Conservation (phyloP, 1,140 invertebrate genomes). For the Pseudomyrmex flavicornis region DNA sequence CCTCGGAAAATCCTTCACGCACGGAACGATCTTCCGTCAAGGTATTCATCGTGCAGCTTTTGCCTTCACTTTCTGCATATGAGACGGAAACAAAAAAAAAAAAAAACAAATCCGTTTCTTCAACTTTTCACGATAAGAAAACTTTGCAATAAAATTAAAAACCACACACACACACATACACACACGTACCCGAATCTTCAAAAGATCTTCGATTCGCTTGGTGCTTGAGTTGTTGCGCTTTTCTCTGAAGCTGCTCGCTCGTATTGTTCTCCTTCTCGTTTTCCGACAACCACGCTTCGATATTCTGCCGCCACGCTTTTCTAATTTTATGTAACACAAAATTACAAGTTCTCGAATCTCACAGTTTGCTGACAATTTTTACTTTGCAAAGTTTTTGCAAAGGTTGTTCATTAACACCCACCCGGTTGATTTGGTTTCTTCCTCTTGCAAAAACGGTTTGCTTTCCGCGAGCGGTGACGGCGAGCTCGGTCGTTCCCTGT, state of each 20-base stretch:
- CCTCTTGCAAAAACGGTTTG: slow-evolving; percentile 84
- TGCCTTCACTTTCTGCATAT: slow-evolving; percentile 89
- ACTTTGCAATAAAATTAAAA: too few relatives aligned
- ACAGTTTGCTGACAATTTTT: neutral
- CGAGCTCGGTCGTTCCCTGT: slow-evolving; percentile 91
- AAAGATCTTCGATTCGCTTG: slow-evolving; percentile 90
- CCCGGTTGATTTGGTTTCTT: slow-evolving; percentile 84
- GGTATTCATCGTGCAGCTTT: slow-evolving; percentile 88
- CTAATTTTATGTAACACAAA: slow-evolving; percentile 62
- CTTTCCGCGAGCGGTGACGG: slow-evolving; percentile 87
- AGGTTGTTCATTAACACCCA: slow-evolving; percentile 61
- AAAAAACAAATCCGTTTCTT: too few relatives aligned
- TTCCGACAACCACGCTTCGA: slow-evolving; percentile 95
- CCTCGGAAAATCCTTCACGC: slow-evolving; percentile 86
- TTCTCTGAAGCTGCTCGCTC: slow-evolving; percentile 88
- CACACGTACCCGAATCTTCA: slow-evolving; percentile 90
- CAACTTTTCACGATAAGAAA: too few relatives aligned
- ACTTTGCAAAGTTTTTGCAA: neutral
- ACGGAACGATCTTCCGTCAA: slow-evolving; percentile 88
- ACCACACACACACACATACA: neutral
- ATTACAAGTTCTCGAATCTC: too few relatives aligned
- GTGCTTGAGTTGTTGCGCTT: slow-evolving; percentile 86
- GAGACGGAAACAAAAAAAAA: neutral
- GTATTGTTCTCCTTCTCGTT: slow-evolving; percentile 93
- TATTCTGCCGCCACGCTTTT: slow-evolving; percentile 92